phyloP scores from a whole-genome alignment of 1,140 invertebrate genomes.

The Zaprionus africanus region DNA sequence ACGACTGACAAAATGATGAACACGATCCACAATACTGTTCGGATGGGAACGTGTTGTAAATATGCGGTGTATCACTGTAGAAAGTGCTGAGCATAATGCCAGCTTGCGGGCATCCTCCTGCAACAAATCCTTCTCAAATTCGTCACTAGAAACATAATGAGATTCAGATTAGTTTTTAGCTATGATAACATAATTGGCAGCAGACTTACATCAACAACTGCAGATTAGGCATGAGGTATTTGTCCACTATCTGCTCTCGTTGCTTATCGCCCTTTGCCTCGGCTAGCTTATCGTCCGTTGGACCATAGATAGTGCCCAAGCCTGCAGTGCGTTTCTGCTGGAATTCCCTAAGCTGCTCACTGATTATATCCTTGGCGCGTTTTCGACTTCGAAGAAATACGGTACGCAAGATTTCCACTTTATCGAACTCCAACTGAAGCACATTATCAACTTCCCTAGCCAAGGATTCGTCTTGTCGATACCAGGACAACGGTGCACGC shows the following conservation, averaged over 20 bases:
- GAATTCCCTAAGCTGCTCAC: constrained; percentile 94
- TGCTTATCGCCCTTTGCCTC: constrained; percentile 92
- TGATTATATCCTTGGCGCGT: constrained; percentile 93
- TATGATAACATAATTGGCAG: neutral
- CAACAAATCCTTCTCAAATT: constrained; percentile 88
- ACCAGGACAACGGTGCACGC: constrained; percentile 92
- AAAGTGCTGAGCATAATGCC: constrained; percentile 90
- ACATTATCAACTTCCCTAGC: constrained; percentile 95
- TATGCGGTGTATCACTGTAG: constrained; percentile 88
- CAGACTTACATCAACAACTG: constrained; percentile 88
- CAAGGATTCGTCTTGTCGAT: constrained; percentile 92
- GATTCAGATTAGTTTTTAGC: neutral
- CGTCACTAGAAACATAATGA: constrained; percentile 86
- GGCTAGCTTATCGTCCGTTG: constrained; percentile 91
- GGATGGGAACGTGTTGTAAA: constrained; percentile 79
- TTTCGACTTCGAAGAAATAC: constrained; percentile 94
- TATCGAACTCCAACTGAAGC: constrained; percentile 91
- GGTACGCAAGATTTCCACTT: constrained; percentile 94
- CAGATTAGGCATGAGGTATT: constrained; percentile 90
- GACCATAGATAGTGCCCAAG: constrained; percentile 95
- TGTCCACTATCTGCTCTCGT: constrained; percentile 91
- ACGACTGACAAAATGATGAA: constrained; percentile 91
- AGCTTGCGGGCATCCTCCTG: constrained; percentile 88
- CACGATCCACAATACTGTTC: constrained; percentile 84
- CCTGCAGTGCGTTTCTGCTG: constrained; percentile 95